phyloP scores from a whole-genome alignment of 2,113 vertebrate genomes.

The Fregata magnificens region DNA sequence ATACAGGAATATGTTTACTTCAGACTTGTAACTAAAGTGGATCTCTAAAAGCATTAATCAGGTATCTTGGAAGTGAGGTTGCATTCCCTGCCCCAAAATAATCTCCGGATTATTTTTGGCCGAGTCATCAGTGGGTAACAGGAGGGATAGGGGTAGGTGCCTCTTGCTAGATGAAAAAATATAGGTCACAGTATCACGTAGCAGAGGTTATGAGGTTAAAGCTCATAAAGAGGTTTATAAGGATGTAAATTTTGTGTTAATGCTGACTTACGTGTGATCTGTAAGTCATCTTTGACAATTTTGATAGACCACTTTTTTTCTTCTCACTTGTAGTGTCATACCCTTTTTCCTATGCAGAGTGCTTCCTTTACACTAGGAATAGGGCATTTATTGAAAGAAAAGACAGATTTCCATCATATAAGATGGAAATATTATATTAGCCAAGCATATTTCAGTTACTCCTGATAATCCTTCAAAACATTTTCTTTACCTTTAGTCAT shows the following conservation, averaged over 20 bases:
- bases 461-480: background rate
- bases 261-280: background rate
- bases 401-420: background rate
- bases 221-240: background rate
- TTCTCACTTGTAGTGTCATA: background rate
- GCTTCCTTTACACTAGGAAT: background rate
- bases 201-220: background rate
- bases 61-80: background rate
- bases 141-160: rapidly evolving
- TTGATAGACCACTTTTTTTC: background rate
- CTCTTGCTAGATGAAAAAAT: background rate
- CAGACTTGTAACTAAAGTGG: background rate
- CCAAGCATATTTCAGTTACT: background rate
- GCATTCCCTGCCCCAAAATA: background rate
- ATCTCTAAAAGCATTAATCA: background rate
- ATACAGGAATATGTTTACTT: background rate
- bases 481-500: background rate
- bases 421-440: background rate
- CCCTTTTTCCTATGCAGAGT: background rate
- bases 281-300: background rate
- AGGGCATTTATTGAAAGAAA: background rate
- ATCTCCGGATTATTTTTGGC: background rate
- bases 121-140: background rate
- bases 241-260: background rate
- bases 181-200: background rate